Evolutionary conservation across 2,113 vertebrate genomes (phyloP).

Genomic region (Microcebus jonahi): DNA sequence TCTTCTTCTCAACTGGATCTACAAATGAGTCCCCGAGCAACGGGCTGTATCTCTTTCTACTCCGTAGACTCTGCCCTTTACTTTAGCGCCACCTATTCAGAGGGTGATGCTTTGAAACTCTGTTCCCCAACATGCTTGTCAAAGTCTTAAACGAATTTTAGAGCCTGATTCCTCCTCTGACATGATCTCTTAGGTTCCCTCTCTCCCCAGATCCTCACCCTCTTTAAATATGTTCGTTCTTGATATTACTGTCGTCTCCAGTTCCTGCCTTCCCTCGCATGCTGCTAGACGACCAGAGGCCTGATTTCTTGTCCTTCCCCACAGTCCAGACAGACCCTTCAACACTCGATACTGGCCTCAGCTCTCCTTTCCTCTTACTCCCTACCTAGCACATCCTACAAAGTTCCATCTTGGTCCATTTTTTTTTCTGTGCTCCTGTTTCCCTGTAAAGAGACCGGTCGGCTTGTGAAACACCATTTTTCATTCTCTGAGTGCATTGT

Average conservation of each 20-base stretch:
- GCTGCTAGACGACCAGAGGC: rapidly evolving
- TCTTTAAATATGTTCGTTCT: no score
- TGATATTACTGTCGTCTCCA: no score
- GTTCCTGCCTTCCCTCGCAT: background rate
- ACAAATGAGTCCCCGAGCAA: background rate
- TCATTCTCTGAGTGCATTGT: background rate
- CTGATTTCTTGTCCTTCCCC: background rate
- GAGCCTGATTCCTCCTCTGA: background rate
- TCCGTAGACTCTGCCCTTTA: background rate
- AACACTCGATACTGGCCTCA: background rate
- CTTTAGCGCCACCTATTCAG: background rate
- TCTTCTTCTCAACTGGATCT: background rate
- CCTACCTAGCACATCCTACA: background rate
- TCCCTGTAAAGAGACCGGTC: background rate
- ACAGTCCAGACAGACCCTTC: background rate
- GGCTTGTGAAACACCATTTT: background rate
- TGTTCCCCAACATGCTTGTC: background rate
- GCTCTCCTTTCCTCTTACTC: background rate
- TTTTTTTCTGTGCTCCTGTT: rapidly evolving
- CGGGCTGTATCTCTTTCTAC: background rate
- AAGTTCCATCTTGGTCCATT: background rate
- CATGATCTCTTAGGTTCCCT: background rate
- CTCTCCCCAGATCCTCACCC: rapidly evolving
- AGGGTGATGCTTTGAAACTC: background rate
- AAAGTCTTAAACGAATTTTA: background rate